These are phyloP conservation scores for Sterrhoptilus dennistouni DNA, from an alignment of 2,113 vertebrate species.

Conservation along the genomic window DNA sequence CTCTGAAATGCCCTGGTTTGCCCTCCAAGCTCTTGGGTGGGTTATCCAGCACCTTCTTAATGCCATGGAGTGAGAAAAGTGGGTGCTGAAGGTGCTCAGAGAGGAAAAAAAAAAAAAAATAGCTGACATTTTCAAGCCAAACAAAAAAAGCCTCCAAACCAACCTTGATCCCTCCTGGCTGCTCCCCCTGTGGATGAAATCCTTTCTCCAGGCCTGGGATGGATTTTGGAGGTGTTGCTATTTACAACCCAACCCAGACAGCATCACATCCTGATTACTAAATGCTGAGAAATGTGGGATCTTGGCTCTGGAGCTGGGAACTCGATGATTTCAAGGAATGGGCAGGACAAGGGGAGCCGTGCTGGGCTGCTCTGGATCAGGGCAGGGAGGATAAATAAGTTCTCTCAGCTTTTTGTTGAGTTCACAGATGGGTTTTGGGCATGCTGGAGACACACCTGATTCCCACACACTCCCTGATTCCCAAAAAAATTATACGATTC, in stretches of 20 bases:
- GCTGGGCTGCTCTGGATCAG: not conserved
- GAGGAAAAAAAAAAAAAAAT: too few species aligned
- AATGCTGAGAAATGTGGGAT: not conserved
- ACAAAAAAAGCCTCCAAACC: not conserved
- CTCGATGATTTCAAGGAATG: not conserved
- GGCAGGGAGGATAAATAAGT: accelerated
- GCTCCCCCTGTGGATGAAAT: not conserved
- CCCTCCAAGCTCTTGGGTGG: accelerated
- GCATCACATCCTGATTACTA: not conserved
- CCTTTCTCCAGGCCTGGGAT: not conserved
- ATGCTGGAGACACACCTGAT: not conserved
- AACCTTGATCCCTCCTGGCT: not conserved
- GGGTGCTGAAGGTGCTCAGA: not conserved
- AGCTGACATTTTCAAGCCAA: not conserved
- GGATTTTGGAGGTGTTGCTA: not conserved
- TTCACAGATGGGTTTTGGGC: not conserved
- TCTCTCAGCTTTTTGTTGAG: not conserved
- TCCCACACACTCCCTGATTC: not conserved
- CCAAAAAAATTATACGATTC: not conserved
- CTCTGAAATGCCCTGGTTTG: not conserved
- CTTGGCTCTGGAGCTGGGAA: not conserved
- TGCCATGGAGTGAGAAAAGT: not conserved
- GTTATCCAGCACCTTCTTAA: not conserved
- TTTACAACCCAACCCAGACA: not conserved
- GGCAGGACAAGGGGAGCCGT: not conserved